Conservation (phyloP, 2,888 invertebrate species). For the Bombylius major region DNA sequence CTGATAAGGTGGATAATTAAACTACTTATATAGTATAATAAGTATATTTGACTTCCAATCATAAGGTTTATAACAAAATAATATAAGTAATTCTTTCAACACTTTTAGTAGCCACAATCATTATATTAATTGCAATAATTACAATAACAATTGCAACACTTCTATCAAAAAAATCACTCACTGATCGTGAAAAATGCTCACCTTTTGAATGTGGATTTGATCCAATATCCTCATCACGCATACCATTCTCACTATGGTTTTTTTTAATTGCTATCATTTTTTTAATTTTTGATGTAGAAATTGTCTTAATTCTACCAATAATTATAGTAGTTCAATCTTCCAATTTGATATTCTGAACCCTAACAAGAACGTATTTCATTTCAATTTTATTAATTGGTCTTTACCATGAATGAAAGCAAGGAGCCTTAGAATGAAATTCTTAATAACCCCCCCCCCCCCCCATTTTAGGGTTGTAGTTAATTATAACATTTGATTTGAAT, state of each 20-base stretch:
- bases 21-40: conserved; percentile 14
- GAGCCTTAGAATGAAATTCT: conserved; percentile 44
- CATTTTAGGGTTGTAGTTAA: conserved; percentile 36
- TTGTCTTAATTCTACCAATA: conserved; percentile 49
- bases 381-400: conserved; percentile 42
- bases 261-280: conserved; percentile 55
- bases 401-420: conserved; percentile 45
- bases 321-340: conserved; percentile 35
- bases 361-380: conserved; percentile 35
- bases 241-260: conserved; percentile 50
- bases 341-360: conserved; percentile 24
- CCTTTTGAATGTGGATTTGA: conserved; percentile 55
- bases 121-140: conserved; percentile 37
- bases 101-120: conserved; percentile 28
- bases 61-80: conserved; percentile 45
- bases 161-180: conserved; percentile 45
- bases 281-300: conserved; percentile 62
- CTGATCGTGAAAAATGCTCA: conserved; percentile 49
- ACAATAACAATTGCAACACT: conserved; percentile 41
- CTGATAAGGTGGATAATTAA: conserved; percentile 47
- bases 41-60: conserved; percentile 62
- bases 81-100: conserved; percentile 46
- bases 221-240: conserved; percentile 38
- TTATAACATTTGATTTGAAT: conserved; percentile 39
- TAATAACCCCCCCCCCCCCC: too few relatives aligned